Percentiles rank a stretch among this genome's conserved stretches.
These are phyloP conservation scores for Eublepharis macularius DNA, from an alignment of 2,113 vertebrate species.

Conservation along the genomic window DNA sequence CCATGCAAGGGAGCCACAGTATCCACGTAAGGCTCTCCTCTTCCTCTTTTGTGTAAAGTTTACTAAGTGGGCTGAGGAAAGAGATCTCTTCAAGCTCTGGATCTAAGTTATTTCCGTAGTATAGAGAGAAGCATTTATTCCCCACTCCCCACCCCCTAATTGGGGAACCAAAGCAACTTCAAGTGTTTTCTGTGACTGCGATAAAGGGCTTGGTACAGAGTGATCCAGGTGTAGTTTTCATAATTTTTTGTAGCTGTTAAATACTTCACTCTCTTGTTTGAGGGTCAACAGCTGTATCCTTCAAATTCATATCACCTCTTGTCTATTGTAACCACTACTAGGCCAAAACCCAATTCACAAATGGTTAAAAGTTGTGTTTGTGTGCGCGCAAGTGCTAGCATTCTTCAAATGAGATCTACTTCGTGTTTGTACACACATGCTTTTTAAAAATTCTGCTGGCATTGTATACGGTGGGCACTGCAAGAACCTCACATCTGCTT, in stretches of 20 bases:
- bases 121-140: neutral
- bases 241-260: no score
- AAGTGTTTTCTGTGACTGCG: neutral
- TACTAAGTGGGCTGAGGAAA: no score
- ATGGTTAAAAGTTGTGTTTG: conserved; percentile 62
- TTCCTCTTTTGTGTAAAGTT: no score
- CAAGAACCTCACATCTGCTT: conserved; percentile 82
- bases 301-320: neutral
- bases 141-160: no score
- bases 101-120: neutral
- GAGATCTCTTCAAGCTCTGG: neutral
- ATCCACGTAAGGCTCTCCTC: neutral
- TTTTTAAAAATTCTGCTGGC: conserved; percentile 81
- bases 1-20: neutral
- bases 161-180: no score
- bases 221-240: no score
- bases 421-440: conserved; percentile 80
- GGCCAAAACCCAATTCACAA: neutral
- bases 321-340: neutral
- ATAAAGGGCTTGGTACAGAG: neutral
- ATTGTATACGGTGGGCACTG: conserved; percentile 79
- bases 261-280: neutral
- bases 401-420: conserved; percentile 65
- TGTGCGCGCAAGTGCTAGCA: conserved; percentile 36
- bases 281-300: neutral